These are phyloP conservation scores for Papilio polytes DNA, from an alignment of 1,140 invertebrate species.

Conservation along the genomic window DNA sequence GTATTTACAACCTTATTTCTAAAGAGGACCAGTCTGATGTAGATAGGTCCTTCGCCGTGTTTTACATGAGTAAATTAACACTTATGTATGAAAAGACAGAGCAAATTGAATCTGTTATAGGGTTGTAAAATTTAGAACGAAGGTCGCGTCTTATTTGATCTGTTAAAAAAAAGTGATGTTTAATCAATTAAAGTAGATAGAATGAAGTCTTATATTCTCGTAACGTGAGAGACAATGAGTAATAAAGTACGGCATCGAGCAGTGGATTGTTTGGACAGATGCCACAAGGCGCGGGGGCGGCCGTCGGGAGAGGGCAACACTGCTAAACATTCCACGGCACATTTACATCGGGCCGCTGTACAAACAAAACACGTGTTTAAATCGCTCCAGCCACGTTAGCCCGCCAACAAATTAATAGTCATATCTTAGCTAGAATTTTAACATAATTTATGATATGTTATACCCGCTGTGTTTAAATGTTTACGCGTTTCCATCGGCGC, in stretches of 20 bases:
- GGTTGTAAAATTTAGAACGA: not conserved
- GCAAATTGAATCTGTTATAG: not conserved
- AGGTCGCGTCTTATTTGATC: not conserved
- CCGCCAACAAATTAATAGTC: constrained; percentile 56
- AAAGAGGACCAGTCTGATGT: not conserved
- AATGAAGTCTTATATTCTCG: not conserved
- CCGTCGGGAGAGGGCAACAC: constrained; percentile 43
- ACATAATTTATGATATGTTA: constrained; percentile 36
- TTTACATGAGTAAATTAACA: not conserved
- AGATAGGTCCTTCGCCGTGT: not conserved
- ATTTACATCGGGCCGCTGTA: constrained; percentile 62
- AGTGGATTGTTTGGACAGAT: constrained; percentile 72
- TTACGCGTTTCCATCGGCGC: constrained; percentile 27
- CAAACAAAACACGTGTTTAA: constrained; percentile 71
- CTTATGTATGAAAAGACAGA: not conserved
- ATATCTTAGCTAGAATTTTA: constrained; percentile 48
- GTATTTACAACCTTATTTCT: no score
- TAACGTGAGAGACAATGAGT: constrained; percentile 47
- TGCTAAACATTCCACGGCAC: constrained; percentile 65
- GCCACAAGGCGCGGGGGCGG: constrained; percentile 52
- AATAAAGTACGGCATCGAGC: constrained; percentile 52
- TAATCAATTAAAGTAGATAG: not conserved
- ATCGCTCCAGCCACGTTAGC: constrained; percentile 60
- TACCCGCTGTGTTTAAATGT: constrained; percentile 10
- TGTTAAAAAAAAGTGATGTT: not conserved